Conservation (phyloP, 2,888 invertebrate genomes). For the Hypsopygia costalis region DNA sequence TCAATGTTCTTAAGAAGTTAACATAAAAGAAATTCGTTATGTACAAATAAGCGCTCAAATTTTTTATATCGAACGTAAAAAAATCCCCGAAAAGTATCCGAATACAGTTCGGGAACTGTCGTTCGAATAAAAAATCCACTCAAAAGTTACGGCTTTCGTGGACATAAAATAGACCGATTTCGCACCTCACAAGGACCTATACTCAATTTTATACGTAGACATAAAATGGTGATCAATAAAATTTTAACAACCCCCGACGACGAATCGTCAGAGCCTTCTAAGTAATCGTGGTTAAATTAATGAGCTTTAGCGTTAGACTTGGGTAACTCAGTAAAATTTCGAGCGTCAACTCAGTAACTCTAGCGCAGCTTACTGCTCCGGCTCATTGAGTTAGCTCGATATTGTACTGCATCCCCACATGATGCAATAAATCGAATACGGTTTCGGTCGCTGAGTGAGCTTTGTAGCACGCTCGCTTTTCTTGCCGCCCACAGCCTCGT, state of each 20-base stretch:
- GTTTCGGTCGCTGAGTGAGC: no score
- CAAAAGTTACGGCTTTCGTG: slow-evolving; percentile 55
- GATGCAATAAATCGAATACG: no score
- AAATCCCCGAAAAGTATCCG: slow-evolving; percentile 27
- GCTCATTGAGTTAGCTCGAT: no score
- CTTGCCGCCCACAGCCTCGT: no score
- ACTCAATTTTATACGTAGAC: slow-evolving; percentile 59
- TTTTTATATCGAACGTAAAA: slow-evolving; percentile 37
- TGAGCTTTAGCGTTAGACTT: slow-evolving; percentile 8
- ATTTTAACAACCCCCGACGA: slow-evolving; percentile 56
- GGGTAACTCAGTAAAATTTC: no score
- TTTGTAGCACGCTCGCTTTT: no score
- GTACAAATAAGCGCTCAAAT: slow-evolving; percentile 28
- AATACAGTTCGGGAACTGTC: slow-evolving; percentile 56
- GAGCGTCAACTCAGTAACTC: no score
- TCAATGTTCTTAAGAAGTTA: slow-evolving; percentile 36
- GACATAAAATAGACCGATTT: slow-evolving; percentile 71
- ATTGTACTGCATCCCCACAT: no score
- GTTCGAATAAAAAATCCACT: slow-evolving; percentile 65
- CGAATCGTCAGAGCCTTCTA: slow-evolving; percentile 41
- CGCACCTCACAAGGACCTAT: slow-evolving; percentile 62
- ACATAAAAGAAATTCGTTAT: slow-evolving; percentile 41
- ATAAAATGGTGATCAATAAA: slow-evolving; percentile 70
- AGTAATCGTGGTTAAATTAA: slow-evolving; percentile 14
- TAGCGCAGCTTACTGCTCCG: no score